phyloP scores from a whole-genome alignment of 2,888 invertebrate genomes.

The Melikaiella ostensackeni region DNA sequence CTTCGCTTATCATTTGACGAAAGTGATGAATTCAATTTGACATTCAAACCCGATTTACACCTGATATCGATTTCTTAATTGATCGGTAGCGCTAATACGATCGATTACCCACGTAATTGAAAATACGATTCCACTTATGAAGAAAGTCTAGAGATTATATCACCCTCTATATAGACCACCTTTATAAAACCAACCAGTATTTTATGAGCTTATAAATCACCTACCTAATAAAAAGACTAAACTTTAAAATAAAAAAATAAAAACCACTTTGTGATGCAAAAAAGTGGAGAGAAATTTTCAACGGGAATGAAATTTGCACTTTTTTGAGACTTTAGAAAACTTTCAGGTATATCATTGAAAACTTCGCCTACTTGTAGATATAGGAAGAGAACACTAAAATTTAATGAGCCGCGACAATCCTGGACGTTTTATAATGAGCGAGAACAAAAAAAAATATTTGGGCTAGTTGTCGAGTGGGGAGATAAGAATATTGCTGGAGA shows the following conservation, averaged over 20 bases:
- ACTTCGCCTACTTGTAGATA: neutral
- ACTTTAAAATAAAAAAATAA: neutral
- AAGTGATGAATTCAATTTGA: too few species aligned
- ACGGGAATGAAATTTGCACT: neutral
- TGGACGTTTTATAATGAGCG: neutral
- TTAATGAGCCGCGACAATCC: neutral
- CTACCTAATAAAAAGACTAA: neutral
- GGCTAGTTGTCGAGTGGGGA: constrained; percentile 61
- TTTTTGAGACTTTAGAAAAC: neutral
- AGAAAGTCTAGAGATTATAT: constrained; percentile 1
- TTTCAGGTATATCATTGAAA: neutral
- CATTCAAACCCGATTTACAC: neutral
- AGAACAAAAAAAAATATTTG: constrained; percentile 60
- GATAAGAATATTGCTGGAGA: constrained; percentile 64
- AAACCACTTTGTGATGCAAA: neutral
- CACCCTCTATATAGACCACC: neutral
- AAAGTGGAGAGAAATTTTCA: neutral
- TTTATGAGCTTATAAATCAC: neutral
- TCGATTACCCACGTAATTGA: constrained; percentile 4
- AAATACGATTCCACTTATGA: constrained; percentile 12
- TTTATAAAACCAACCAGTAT: neutral
- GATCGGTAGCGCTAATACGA: neutral
- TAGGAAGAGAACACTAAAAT: neutral
- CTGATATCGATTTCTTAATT: constrained; percentile 22
- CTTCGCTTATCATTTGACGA: too few species aligned